Evolutionary conservation across 1,140 invertebrate species (phyloP).

Genomic region (Adoxophyes honmai): DNA sequence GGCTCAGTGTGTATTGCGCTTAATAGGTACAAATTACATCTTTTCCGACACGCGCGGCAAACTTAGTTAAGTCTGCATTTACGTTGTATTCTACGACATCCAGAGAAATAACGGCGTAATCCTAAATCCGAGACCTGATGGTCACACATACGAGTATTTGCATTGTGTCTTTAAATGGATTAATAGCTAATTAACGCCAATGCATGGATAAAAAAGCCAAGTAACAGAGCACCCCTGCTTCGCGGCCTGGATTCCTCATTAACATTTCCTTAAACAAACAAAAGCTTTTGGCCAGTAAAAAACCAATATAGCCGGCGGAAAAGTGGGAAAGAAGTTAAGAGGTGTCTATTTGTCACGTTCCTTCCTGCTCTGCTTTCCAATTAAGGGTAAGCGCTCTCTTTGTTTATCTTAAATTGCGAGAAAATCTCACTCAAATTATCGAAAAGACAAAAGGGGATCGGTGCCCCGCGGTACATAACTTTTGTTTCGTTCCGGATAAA

Average conservation of each 20-base stretch:
- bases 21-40: too few species aligned
- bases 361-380: constrained; percentile 74
- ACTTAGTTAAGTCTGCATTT: too few species aligned
- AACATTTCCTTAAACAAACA: constrained; percentile 67
- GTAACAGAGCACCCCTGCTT: background rate
- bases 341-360: constrained; percentile 76
- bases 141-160: too few species aligned
- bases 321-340: constrained; percentile 76
- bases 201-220: constrained; percentile 21
- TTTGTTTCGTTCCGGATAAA: constrained; percentile 68
- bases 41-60: too few species aligned
- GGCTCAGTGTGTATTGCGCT: too few species aligned
- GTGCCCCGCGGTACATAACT: constrained; percentile 60
- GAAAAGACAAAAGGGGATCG: constrained; percentile 66
- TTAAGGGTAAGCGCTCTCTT: constrained; percentile 76
- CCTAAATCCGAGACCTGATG: too few species aligned
- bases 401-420: constrained; percentile 77
- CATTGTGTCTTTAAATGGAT: too few species aligned
- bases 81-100: too few species aligned
- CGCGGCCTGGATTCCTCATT: constrained; percentile 36
- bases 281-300: constrained; percentile 57
- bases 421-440: constrained; percentile 77
- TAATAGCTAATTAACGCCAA: too few species aligned
- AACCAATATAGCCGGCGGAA: constrained; percentile 68
- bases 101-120: too few species aligned